Conservation (phyloP, 2,888 invertebrate genomes). For the Galerucella calmariensis region DNA sequence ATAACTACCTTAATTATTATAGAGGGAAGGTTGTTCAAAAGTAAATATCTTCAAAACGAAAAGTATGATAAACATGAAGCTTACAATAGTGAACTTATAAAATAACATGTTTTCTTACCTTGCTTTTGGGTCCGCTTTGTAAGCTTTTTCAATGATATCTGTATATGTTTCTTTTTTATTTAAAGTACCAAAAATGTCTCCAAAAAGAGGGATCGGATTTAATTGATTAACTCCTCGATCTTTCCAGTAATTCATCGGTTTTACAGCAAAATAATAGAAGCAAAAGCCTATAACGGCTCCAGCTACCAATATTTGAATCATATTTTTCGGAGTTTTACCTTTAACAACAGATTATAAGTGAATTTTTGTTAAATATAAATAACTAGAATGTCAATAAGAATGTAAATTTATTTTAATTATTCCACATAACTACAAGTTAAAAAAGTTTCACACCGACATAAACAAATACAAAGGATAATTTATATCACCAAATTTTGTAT, state of each 20-base stretch:
- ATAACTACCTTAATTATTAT: too few relatives aligned
- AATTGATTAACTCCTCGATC: conserved; percentile 40
- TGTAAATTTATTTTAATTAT: too few relatives aligned
- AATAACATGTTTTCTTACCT: conserved; percentile 3
- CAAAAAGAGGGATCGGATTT: conserved; percentile 43
- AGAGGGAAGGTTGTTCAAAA: too few relatives aligned
- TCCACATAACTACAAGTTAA: too few relatives aligned
- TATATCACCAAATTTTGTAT: too few relatives aligned
- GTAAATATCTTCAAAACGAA: too few relatives aligned
- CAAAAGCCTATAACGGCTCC: neutral
- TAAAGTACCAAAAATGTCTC: conserved; percentile 38
- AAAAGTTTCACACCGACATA: too few relatives aligned
- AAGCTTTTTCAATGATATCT: neutral
- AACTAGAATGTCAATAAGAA: too few relatives aligned
- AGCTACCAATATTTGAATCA: neutral
- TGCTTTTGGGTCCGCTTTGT: conserved; percentile 4
- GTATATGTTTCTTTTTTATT: conserved; percentile 36
- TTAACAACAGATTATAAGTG: neutral
- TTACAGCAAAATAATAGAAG: conserved; percentile 18
- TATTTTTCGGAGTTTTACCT: neutral
- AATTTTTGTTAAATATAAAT: too few relatives aligned
- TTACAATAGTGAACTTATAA: too few relatives aligned
- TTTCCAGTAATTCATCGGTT: conserved; percentile 38
- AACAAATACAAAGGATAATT: too few relatives aligned
- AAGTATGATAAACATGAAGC: too few relatives aligned